Evolutionary conservation across 2,797 vertebrate species (phyloP), one percentile per base, ranked within the genome.

Genomic region (Sebastes matsubarae): DNA sequence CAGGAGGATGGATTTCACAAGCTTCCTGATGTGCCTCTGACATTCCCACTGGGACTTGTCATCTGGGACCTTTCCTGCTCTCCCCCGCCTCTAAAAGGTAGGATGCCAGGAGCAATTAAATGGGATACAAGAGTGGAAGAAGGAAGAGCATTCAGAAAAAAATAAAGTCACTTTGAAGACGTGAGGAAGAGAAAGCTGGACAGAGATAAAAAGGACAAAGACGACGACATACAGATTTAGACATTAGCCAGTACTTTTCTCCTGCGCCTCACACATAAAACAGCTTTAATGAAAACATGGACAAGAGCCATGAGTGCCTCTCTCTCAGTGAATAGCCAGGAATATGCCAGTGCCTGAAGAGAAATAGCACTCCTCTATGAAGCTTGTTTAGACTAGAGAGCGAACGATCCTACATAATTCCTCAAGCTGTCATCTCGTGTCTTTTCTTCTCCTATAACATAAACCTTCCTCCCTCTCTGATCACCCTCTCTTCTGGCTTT

Each of bases 21-120:
- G 90, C 87, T 92, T 93, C 91, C 91, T 82, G 82, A 75, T 77
- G 72, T 77, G 78, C 78, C 69, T 79, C 72, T 81, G 88, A 93
- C 88, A 92, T 89, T 85, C 90, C 92, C 93, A 81, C 46, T 84
- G 93, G 92, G 94, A 91, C 20, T 75, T 92, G 91, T 88, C 89
- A 81, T 82, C 27, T 68, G 57, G 71, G 80, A 90, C 87, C 86
- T 92, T 89, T 86, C 73, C 27, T 42, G 36, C 24, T 14, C 36
- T 16, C 86, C 83, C 82, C 22, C 13, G 32, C 16, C 68, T 25
- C 76, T 46, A 50, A 73, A 83, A 72, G 75, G 72, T 79, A 73
- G 38, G 61, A 75, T 72, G 80, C 84, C 79, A 86, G 58, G 63
- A 87, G 84, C 75, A 68, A 76, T 87, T 84, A 65, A 79, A 72